Conservation (phyloP, 2,113 vertebrate genomes). For the Ondatra zibethicus region DNA sequence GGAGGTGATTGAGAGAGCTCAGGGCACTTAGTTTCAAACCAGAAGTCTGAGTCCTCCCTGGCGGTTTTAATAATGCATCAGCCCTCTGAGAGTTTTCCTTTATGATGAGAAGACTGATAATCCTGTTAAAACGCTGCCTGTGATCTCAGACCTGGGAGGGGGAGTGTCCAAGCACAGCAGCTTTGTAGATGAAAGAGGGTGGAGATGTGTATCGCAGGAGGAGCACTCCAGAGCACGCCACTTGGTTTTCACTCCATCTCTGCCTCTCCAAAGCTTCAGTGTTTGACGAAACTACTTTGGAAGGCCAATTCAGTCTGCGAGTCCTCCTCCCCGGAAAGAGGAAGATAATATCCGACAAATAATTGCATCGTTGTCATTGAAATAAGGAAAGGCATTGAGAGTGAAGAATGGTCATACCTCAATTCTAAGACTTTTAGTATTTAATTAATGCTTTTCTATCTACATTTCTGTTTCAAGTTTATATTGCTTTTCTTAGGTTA, state of each 20-base stretch:
- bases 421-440: neutral
- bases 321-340: neutral
- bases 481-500: neutral
- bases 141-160: neutral
- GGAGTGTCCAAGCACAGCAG: neutral
- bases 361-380: neutral
- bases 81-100: conserved; percentile 11
- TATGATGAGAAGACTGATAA: conserved; percentile 42
- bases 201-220: neutral
- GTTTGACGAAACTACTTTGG: neutral
- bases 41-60: neutral
- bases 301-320: neutral
- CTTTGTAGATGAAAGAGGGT: neutral
- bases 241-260: neutral
- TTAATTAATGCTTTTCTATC: neutral
- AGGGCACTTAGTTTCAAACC: conserved; percentile 22
- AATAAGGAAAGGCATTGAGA: neutral
- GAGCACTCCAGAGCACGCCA: neutral
- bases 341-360: neutral
- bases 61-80: neutral
- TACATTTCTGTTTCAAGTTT: neutral
- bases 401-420: neutral
- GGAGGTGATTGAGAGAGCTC: neutral
- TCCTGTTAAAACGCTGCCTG: neutral
- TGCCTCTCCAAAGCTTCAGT: neutral